These are phyloP conservation scores for Drosophila flavopinicola DNA, from an alignment of 2,888 invertebrate species.

Conservation along the genomic window DNA sequence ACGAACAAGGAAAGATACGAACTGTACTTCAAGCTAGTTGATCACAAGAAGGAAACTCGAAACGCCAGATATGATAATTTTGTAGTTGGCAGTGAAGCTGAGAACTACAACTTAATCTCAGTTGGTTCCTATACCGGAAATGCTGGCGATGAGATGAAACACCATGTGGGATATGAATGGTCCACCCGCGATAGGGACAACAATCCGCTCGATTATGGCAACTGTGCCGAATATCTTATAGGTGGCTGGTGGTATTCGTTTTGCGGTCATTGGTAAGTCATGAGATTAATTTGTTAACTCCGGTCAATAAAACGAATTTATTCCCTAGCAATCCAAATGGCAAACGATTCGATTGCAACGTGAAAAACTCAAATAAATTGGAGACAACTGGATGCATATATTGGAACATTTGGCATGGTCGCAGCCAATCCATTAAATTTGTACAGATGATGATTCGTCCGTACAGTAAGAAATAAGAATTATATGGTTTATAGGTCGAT, in stretches of 20 bases:
- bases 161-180: no score
- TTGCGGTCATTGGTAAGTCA: no score
- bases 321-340: conserved; percentile 10
- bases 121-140: not conserved
- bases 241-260: no score
- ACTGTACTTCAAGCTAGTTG: not conserved
- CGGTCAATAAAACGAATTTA: no score
- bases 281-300: no score
- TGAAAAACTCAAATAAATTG: conserved; percentile 1
- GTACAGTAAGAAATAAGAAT: no score
- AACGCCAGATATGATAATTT: conserved; percentile 5
- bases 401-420: conserved; percentile 14
- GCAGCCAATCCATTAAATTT: conserved; percentile 7
- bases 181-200: no score
- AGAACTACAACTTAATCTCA: not conserved
- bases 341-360: not conserved
- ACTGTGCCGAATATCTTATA: no score
- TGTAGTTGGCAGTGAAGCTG: not conserved
- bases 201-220: no score
- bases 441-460: conserved; percentile 18
- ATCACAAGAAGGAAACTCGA: not conserved
- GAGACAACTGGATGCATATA: not conserved
- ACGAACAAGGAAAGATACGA: not conserved
- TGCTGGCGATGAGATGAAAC: not conserved
- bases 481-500: no score